Evolutionary conservation across 2,797 vertebrate species (phyloP), one percentile per base, ranked within the genome.

Genomic region (Cryptoblepharus egeriae): DNA sequence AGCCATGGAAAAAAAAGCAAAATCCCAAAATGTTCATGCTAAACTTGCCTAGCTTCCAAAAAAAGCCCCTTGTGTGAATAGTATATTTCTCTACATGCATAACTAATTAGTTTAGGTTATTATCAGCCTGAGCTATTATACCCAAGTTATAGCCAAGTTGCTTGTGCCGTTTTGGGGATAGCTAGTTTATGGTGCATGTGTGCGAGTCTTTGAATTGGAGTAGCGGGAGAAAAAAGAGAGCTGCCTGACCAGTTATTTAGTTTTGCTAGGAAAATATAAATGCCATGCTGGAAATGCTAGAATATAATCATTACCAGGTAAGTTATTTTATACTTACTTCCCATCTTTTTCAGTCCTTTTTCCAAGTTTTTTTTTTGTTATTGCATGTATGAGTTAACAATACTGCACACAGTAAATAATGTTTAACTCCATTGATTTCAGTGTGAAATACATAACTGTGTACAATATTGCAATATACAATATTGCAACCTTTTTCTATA

Each of bases 251-350:
- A 57, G 79, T 89, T 70, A 1, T 85, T 75, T 79, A 89, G 65
- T 85, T 89, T 93, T 79, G 83, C 64, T 82, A 87, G 5, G 85
- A 91, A 1, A 83, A 89, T 88, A 75, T 81, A 68, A 89, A 89
- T 93, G 94, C 85, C 61, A 98, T 98, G 97, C 93, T 99, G 98
- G 98, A 99, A 96, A 99, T 99, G 99, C 97, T 99, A 94, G 98
- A 99, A 93, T 99, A 98, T 96, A 98, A 96, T 91, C 97, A 98
- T 93, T 99, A 98, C 92, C 98, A 99, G 99, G 98, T 99, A 94
- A 98, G 98, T 95, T 76, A 45, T 68, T 65, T 92, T 84, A 82
- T 83, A 86, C 75, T n/a, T 79, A 74, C 75, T n/a, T 79, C 16
- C 28, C 60, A 24, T 77, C 78, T 89, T 2, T 1, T 1, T 4